Conservation (phyloP, 2,888 invertebrate species). For the Bhutanitis thaidina region DNA sequence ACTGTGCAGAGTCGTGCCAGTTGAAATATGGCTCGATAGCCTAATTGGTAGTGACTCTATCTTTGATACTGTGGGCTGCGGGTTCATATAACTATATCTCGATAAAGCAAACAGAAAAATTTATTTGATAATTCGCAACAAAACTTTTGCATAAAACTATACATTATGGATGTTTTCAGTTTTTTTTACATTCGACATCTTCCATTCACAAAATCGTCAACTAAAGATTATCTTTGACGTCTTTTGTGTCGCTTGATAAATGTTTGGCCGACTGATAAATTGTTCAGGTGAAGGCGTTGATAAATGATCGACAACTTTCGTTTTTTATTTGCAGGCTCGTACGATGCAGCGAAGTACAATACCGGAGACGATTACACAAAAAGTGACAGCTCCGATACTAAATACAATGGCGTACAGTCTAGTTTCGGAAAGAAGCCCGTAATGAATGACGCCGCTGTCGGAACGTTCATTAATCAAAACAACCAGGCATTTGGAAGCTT, state of each 20-base stretch:
- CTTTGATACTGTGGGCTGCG: too few species aligned
- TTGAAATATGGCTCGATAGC: too few species aligned
- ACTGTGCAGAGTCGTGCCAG: too few species aligned
- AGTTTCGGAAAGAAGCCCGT: conserved; percentile 45
- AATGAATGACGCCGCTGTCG: conserved; percentile 40
- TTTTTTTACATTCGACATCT: too few species aligned
- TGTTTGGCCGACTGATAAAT: conserved; percentile 50
- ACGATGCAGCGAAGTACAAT: conserved; percentile 69
- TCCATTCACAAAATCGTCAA: too few species aligned
- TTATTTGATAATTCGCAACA: too few species aligned
- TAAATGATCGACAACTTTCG: conserved; percentile 67
- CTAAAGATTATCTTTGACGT: background rate
- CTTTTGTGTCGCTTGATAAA: conserved; percentile 55
- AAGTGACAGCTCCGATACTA: conserved; percentile 39
- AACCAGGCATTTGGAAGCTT: conserved; percentile 38
- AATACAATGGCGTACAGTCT: conserved; percentile 47
- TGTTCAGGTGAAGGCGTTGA: conserved; percentile 48
- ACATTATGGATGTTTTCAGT: too few species aligned
- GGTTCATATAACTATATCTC: too few species aligned
- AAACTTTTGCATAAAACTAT: too few species aligned
- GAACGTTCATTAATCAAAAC: conserved; percentile 48
- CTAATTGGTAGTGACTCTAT: too few species aligned
- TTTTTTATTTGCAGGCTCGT: conserved; percentile 75
- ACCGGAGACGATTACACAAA: conserved; percentile 55
- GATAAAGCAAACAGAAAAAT: too few species aligned